Base-by-base conservation (phyloP, 2,113 vertebrate species). In the Muscicapa adusta region DNA sequence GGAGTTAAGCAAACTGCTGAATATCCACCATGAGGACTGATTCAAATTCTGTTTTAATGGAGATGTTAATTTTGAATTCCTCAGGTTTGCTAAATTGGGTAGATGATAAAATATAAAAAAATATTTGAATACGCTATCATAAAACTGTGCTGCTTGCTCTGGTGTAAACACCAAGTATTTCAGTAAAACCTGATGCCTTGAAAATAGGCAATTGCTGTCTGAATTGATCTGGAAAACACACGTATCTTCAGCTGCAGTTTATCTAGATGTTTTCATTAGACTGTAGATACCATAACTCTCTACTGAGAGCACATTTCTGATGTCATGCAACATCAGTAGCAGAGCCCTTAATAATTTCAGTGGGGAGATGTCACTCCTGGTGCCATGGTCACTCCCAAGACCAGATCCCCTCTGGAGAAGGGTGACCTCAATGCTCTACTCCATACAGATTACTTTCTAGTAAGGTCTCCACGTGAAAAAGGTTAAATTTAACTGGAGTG, bases 11-110 rank as follows among this genome's bases (percentile, higher is more conserved):
- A 86, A 95, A 86, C 18, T 6, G 5, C 26, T 89, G 29, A 89
- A 77, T 45, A 22, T 33, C 43, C 6, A 11, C 14, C 38, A 34
- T 12, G 25, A 93, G 3, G 10, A n/a, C 18, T 65, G 17, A 82
- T 79, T 82, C 6, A 88, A 77, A 79, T 87, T 79, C 38, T 88
- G 57, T 28, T 75, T 94, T 78, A 58, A 83, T 14, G 58, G 51
- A 74, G 63, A 40, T 57, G 82, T 78, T 48, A 15, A 9, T 87
- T 93, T 82, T 82, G 54, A 87, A 91, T 90, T 84, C 43, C n/a
- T 89, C 54, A 23, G 25, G 23, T 82, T 89, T 81, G 5, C 26
- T 58, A 9, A 75, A 70, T 60, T 82, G 33, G 8, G 16, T 12
- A 58, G 11, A 42, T 75, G 6, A 91, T 33, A 84, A 96, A 86